Conservation (phyloP, 2,888 invertebrate species). For the Cerastis rubricosa region DNA sequence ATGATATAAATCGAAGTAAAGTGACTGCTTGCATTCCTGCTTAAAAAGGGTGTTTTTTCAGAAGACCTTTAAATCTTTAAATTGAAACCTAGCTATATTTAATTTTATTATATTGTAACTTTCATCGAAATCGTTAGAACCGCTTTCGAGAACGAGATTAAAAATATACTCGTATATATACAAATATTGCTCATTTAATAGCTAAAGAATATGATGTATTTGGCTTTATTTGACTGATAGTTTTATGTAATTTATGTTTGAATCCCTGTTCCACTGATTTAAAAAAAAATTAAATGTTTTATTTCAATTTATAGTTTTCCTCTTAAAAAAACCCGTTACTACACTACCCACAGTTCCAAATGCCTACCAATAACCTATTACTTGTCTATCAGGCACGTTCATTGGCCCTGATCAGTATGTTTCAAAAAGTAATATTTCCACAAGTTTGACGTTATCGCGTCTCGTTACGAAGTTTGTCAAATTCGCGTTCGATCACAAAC, state of each 20-base stretch:
- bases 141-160: too few relatives aligned
- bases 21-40: not conserved
- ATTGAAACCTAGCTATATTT: too few relatives aligned
- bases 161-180: too few relatives aligned
- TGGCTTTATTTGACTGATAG: not conserved
- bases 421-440: slow-evolving; percentile 74
- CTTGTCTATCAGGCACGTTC: slow-evolving; percentile 29
- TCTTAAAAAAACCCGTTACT: not conserved
- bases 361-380: not conserved
- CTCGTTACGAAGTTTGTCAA: slow-evolving; percentile 78
- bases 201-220: too few relatives aligned
- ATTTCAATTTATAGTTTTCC: not conserved
- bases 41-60: not conserved
- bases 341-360: not conserved
- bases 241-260: not conserved
- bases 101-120: too few relatives aligned
- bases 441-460: slow-evolving; percentile 71
- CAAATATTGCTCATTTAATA: too few relatives aligned
- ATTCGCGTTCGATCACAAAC: slow-evolving; percentile 64
- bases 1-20: not conserved
- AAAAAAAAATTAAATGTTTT: not conserved
- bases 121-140: too few relatives aligned
- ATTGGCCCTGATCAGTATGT: slow-evolving; percentile 54
- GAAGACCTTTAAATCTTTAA: not conserved
- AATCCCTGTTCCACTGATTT: not conserved